Evolutionary conservation across 2,888 invertebrate species (phyloP), one percentile per base, ranked within the genome.

Genomic region (Trypoxylon attenuatum): DNA sequence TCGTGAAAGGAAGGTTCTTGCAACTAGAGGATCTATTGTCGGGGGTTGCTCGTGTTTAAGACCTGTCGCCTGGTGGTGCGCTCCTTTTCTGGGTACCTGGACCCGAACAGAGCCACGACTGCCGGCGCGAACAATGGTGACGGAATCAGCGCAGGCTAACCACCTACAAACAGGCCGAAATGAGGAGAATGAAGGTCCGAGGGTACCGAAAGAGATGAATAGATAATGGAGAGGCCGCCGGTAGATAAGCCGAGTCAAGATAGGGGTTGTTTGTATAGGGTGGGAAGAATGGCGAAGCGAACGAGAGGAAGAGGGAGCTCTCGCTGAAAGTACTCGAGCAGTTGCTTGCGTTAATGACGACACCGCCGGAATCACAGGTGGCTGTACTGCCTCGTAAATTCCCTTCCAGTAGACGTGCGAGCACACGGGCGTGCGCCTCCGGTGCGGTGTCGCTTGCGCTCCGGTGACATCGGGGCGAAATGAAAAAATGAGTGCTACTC

Each of bases 81-180:
- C 54, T 50, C 39, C 25, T 16, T 2, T 21, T 53, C 10, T 21
- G 16, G 47, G 33, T 70, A 60, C 58, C 63, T 63, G 67, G 18
- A 43, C 18, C 13, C 33, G 33, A 43, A 66, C 57, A 53, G 52
- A 42, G 29, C 33, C 46, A 18, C 16, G 38, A 42, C 8, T 29
- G 21, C 29, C 19, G 53, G 25, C 45, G 13, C 65, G 21, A 56
- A 68, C 68, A 73, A 73, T 71, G 38, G 55, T 21, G 53, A 33
- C 45, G 60, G 53, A 68, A 71, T 73, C 65, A 59, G 58, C 63
- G 52, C 68, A 45, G 60, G 68, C 57, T 57, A 58, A 59, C 43
- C 45, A 25, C 33, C 33, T 52, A 54, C 56, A 58, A 67, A 61
- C 58, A 60, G 18, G 49, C 43, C 22, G 23, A 56, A 55, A 33